Evolutionary conservation across 1,140 invertebrate genomes (phyloP).

Genomic region (Calephelis nemesis): DNA sequence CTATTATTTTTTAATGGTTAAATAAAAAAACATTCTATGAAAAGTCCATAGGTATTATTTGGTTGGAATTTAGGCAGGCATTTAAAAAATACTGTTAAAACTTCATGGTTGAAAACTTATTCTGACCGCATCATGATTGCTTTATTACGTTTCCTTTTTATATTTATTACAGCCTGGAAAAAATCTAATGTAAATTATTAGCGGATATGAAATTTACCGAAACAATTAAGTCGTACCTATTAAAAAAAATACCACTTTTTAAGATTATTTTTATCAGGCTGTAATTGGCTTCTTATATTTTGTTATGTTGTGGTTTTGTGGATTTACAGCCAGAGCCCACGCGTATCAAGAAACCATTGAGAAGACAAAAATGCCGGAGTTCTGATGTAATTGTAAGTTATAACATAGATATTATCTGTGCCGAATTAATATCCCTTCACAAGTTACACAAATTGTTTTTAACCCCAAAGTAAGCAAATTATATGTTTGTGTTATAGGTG

Average conservation of each 20-base stretch:
- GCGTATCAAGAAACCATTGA: conserved; percentile 61
- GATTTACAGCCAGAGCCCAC: conserved; percentile 51
- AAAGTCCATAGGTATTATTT: no score
- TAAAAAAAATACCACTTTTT: background rate
- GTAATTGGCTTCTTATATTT: conserved; percentile 41
- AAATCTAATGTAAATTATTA: background rate
- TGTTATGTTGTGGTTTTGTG: conserved; percentile 40
- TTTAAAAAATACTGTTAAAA: no score
- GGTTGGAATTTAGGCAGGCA: no score
- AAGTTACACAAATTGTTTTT: no score
- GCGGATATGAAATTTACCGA: background rate
- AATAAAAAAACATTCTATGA: no score
- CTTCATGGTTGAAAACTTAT: no score
- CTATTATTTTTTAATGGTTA: no score
- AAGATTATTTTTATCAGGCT: conserved; percentile 16
- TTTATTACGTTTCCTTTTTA: conserved; percentile 10
- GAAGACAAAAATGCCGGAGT: conserved; percentile 71
- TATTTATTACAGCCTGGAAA: conserved; percentile 10
- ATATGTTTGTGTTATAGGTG: no score
- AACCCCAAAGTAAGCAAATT: no score
- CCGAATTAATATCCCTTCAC: no score
- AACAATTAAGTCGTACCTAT: background rate
- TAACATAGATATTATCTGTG: no score
- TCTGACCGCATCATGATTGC: no score
- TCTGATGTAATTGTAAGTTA: conserved; percentile 62